A percentile compares a stretch with the other conserved stretches of the same genome.
Conservation (phyloP, 2,888 invertebrate species). For the Calephelis perditalis region DNA sequence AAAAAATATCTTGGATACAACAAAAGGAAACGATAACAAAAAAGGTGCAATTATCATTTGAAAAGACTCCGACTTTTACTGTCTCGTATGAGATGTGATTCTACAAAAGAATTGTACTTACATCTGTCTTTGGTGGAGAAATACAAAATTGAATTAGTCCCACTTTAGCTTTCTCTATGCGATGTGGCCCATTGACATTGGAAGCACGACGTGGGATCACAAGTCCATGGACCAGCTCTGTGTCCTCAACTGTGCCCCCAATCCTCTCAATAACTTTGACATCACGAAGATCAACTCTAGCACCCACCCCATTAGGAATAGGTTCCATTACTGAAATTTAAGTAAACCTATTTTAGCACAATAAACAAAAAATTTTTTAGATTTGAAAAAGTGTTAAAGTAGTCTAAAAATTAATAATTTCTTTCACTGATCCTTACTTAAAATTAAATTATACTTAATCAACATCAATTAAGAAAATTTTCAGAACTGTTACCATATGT, state of each 20-base stretch:
- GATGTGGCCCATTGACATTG: slow-evolving; percentile 94
- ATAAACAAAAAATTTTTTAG: too few species aligned
- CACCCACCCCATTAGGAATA: slow-evolving; percentile 74
- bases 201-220: slow-evolving; percentile 94
- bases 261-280: slow-evolving; percentile 98
- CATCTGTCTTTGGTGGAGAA: slow-evolving; percentile 99
- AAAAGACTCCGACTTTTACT: too few species aligned
- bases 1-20: too few species aligned
- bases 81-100: not conserved
- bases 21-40: too few species aligned
- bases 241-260: slow-evolving; percentile 98
- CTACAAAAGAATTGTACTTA: slow-evolving; percentile 58
- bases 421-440: not conserved
- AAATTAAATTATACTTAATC: too few species aligned
- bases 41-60: too few species aligned
- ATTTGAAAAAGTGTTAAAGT: not conserved
- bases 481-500: too few species aligned
- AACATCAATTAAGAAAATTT: too few species aligned
- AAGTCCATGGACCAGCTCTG: slow-evolving; percentile 96
- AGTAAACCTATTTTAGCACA: not conserved
- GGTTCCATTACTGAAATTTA: slow-evolving; percentile 65
- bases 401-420: not conserved
- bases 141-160: slow-evolving; percentile 99
- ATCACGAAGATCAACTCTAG: slow-evolving; percentile 93
- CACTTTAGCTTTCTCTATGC: slow-evolving; percentile 98